A percentile compares a stretch with the other conserved stretches of the same genome.
Evolutionary conservation across 35 echinoderm and acorn worm genomes (phyloP).

Genomic region (Diadema setosum): DNA sequence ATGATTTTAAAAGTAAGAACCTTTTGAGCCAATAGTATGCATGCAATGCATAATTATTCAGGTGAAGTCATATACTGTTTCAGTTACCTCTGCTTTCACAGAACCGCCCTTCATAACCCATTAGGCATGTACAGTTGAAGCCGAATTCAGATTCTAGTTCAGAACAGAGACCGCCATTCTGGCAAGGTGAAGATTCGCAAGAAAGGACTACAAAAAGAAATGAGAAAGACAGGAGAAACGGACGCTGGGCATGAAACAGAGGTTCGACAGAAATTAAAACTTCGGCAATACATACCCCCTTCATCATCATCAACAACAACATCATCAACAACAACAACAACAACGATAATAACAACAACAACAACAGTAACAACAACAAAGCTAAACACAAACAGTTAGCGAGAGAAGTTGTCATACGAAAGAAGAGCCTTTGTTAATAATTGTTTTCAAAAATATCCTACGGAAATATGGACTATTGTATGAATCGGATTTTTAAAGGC

Average conservation of each 20-base stretch:
- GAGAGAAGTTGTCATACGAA: not conserved
- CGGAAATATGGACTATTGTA: no score
- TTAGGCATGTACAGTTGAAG: not conserved
- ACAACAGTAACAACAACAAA: not conserved
- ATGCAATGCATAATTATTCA: no score
- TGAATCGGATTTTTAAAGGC: no score
- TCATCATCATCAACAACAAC: no score
- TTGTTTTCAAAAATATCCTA: no score
- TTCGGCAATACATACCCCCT: no score
- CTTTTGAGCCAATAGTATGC: no score
- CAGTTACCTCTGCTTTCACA: constrained; percentile 33
- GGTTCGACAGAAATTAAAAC: not conserved
- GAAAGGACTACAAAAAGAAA: not conserved
- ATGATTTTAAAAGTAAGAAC: no score
- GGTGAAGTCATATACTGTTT: no score
- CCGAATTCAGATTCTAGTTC: not conserved
- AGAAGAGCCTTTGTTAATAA: no score
- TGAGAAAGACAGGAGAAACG: no score
- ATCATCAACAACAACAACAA: not conserved
- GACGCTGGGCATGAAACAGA: not conserved
- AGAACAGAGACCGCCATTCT: not conserved
- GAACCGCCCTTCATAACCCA: constrained; percentile 12
- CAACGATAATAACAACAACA: not conserved
- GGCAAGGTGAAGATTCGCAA: not conserved
- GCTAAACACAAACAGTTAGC: not conserved